Percentiles rank a stretch among this genome's conserved stretches.
Evolutionary conservation across 2,888 invertebrate species (phyloP).

Genomic region (Unio delphinus): DNA sequence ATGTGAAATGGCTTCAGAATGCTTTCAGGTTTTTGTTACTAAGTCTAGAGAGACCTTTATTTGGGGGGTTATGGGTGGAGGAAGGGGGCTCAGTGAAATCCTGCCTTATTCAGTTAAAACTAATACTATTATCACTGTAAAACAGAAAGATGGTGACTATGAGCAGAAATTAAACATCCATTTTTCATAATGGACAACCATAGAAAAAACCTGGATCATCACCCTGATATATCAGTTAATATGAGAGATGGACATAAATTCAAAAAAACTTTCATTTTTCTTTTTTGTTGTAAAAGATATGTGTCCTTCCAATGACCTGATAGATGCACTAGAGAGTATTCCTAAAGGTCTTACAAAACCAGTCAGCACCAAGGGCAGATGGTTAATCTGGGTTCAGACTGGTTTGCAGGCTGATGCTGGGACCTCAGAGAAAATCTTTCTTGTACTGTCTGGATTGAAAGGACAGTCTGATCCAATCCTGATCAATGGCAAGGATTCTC

Average conservation of each 20-base stretch:
- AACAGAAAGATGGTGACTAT: too few species aligned
- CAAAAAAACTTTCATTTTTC: background rate
- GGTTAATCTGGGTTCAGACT: constrained; percentile 49
- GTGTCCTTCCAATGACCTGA: constrained; percentile 23
- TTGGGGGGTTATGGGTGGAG: too few species aligned
- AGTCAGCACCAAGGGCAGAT: constrained; percentile 37
- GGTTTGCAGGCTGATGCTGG: constrained; percentile 49
- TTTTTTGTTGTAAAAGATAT: background rate
- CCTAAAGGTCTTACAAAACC: constrained; percentile 28
- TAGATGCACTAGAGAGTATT: constrained; percentile 28
- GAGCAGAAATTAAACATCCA: too few species aligned
- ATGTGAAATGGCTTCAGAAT: too few species aligned
- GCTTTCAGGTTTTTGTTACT: too few species aligned
- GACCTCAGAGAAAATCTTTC: constrained; percentile 46
- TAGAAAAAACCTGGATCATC: too few species aligned
- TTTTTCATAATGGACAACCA: too few species aligned
- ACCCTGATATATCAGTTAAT: too few species aligned
- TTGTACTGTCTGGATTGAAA: constrained; percentile 63
- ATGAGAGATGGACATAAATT: background rate
- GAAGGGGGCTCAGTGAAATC: too few species aligned
- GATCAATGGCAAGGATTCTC: constrained; percentile 47
- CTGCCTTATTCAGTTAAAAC: too few species aligned
- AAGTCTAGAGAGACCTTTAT: too few species aligned
- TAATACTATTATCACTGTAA: too few species aligned
- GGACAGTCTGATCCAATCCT: constrained; percentile 55